Evolutionary conservation across 2,797 vertebrate genomes (phyloP), one percentile per base, ranked within the genome.

Genomic region (Hephaestus fuliginosus): DNA sequence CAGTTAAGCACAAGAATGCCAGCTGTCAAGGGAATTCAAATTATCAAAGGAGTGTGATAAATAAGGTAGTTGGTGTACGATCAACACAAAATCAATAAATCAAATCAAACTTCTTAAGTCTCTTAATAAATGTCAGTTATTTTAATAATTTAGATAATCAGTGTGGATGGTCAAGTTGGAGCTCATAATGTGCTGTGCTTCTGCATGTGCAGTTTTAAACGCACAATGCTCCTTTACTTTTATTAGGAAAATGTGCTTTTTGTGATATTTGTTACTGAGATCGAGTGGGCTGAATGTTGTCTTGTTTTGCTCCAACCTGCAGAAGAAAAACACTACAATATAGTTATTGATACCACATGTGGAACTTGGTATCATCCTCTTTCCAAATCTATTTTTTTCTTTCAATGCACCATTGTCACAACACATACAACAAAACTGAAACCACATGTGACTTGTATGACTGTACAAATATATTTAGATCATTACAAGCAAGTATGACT

Each of bases 381-480:
- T 69, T 70, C 33, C 2, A 22, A 74, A 69, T 49, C 4, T 14
- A 18, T 36, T 25, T 22, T 33, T 41, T 74, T 70, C 2, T 30
- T 41, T 64, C 15, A 80, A 30, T 71, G 17, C 39, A 44, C 3
- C 48, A 51, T 67, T 60, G 46, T 69, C 44, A 68, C 15, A 61
- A 64, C 49, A 44, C 4, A 0, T 6, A 62, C 14, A 18, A 58
- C 1, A 10, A 61, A 33, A 55, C 0, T 4, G 7, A 63, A 63
- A 36, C 5, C 8, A 39, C 12, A 17, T 1, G 0, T 55, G 39
- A 43, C 12, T 5, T 72, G 30, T 30, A 0, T 6, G 41, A 8
- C 3, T 30, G 22, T 15, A 17, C 36, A 52, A 10, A 55, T 53
- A 20, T 25, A 48, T 76, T 53, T 55, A 20, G 20, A n/a, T 12